Percentiles rank a stretch among this genome's conserved stretches.
These are phyloP conservation scores for Syngnathus floridae DNA, from an alignment of 2,113 vertebrate genomes.

Conservation along the genomic window DNA sequence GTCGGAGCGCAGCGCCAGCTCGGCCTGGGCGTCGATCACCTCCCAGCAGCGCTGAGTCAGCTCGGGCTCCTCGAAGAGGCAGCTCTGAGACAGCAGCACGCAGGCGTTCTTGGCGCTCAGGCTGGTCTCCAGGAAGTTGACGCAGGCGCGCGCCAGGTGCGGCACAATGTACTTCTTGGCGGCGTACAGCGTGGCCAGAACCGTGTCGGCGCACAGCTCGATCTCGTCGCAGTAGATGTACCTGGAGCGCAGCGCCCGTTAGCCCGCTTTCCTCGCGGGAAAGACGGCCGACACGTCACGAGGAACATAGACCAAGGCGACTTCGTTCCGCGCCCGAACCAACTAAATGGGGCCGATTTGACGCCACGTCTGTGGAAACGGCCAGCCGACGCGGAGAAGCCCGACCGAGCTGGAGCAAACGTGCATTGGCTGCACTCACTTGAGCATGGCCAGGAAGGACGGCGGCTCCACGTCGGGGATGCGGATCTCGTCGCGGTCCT, in stretches of 20 bases:
- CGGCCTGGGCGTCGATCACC: slow-evolving; percentile 95
- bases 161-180: slow-evolving; percentile 98
- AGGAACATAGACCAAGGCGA: too few relatives aligned
- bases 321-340: too few relatives aligned
- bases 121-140: slow-evolving; percentile 95
- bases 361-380: too few relatives aligned
- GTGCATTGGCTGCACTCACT: slow-evolving; percentile 68
- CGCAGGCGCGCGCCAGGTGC: slow-evolving; percentile 90
- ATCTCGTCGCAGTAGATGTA: slow-evolving; percentile 99
- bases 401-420: too few relatives aligned
- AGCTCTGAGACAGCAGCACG: slow-evolving; percentile 95
- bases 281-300: too few relatives aligned
- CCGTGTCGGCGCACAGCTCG: slow-evolving; percentile 91
- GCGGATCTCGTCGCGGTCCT: slow-evolving; percentile 96
- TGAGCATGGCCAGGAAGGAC: slow-evolving; percentile 94
- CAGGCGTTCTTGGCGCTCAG: slow-evolving; percentile 96
- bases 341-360: too few relatives aligned
- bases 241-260: slow-evolving; percentile 54
- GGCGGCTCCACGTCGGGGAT: slow-evolving; percentile 97
- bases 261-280: too few relatives aligned
- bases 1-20: slow-evolving; percentile 91
- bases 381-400: too few relatives aligned
- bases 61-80: slow-evolving; percentile 94
- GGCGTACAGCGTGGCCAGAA: slow-evolving; percentile 94
- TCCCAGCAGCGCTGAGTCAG: slow-evolving; percentile 97